Conservation (phyloP, 2,888 invertebrate species). For the Epinotia ramella region DNA sequence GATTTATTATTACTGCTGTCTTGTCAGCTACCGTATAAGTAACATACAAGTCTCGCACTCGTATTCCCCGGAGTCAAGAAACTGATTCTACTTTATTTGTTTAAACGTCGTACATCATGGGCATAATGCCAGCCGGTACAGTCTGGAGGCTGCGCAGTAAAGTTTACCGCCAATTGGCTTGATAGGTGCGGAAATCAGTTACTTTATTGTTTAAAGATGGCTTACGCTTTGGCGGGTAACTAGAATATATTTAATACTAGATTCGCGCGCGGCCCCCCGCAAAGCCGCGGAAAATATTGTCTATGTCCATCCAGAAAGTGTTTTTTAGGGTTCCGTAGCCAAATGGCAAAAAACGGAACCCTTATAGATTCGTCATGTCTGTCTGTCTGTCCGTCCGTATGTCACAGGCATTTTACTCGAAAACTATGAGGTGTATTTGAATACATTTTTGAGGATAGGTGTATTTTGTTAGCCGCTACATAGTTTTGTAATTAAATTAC, state of each 20-base stretch:
- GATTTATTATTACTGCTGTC: no score
- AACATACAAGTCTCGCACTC: neutral
- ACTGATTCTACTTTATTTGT: neutral
- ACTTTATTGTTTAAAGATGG: slow-evolving; percentile 14
- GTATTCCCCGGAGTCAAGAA: neutral
- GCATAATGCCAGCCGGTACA: slow-evolving; percentile 24
- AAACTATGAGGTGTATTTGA: no score
- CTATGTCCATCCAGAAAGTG: no score
- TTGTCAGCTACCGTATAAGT: neutral
- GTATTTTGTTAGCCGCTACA: no score
- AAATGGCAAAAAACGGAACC: no score
- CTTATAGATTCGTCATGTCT: no score
- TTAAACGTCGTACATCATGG: slow-evolving; percentile 7
- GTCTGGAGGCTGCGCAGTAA: slow-evolving; percentile 13
- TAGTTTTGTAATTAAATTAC: no score
- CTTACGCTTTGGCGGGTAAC: neutral
- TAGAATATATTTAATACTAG: neutral
- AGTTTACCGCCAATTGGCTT: slow-evolving; percentile 17
- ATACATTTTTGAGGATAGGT: no score
- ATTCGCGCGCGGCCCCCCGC: no score
- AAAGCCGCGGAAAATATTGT: neutral
- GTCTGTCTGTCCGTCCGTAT: no score
- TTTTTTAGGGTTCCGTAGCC: no score
- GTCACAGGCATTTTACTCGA: no score
- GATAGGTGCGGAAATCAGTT: slow-evolving; percentile 17